Percentiles rank a stretch among this genome's conserved stretches.
Conservation (phyloP, 2,888 invertebrate species). For the Cistogaster globosa region DNA sequence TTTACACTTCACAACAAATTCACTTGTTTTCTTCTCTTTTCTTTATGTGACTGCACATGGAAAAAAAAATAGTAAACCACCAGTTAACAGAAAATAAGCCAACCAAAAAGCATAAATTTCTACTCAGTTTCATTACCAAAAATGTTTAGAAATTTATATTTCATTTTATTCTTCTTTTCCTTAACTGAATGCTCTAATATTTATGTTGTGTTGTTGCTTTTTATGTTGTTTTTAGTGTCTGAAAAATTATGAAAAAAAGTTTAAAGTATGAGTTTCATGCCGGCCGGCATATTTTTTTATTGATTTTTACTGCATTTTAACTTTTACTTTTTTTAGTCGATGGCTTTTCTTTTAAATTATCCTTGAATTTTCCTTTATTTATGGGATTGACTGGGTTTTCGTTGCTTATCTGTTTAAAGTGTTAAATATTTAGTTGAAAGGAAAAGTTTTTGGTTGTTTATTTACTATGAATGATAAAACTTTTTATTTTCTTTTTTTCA, state of each 20-base stretch:
- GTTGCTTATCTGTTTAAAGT: constrained; percentile 51
- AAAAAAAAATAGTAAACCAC: constrained; percentile 62
- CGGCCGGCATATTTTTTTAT: constrained; percentile 45
- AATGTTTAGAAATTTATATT: constrained; percentile 22
- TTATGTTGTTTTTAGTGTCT: constrained; percentile 29
- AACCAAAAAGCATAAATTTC: constrained; percentile 33
- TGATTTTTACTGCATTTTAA: constrained; percentile 51
- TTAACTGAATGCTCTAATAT: too few species aligned
- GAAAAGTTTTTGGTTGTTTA: constrained; percentile 43
- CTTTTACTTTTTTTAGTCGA: constrained; percentile 37
- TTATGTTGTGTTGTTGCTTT: constrained; percentile 34
- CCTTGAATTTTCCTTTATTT: constrained; percentile 55
- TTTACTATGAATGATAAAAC: too few species aligned
- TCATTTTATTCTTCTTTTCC: too few species aligned
- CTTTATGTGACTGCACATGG: constrained; percentile 39
- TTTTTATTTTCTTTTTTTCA: constrained; percentile 7
- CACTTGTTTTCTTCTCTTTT: constrained; percentile 60
- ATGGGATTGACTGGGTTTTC: constrained; percentile 55
- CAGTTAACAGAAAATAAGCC: constrained; percentile 56
- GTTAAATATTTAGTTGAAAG: constrained; percentile 66
- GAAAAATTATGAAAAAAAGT: neutral
- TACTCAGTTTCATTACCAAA: constrained; percentile 23
- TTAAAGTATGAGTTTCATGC: constrained; percentile 28
- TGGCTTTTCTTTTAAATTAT: constrained; percentile 31
- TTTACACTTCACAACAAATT: constrained; percentile 57